Evolutionary conservation across 1,140 invertebrate species (phyloP).

Genomic region (Apis florea): DNA sequence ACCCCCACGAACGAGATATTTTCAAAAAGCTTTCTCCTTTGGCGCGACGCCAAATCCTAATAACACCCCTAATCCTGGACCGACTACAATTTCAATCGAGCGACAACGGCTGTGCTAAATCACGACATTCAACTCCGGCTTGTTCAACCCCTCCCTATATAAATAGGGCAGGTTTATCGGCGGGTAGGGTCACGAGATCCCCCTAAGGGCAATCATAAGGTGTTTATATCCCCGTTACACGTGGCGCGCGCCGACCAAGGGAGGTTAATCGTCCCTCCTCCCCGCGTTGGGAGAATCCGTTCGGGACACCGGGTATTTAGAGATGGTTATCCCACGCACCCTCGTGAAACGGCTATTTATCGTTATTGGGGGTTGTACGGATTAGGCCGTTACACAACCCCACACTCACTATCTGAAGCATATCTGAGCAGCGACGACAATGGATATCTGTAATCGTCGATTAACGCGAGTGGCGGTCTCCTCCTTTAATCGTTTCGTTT

Average conservation of each 20-base stretch:
- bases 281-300: conserved; percentile 1
- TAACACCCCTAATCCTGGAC: no score
- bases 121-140: background rate
- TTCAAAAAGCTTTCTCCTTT: no score
- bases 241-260: conserved; percentile 15
- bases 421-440: conserved; percentile 19
- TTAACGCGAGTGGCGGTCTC: background rate
- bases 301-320: conserved; percentile 38
- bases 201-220: conserved; percentile 64
- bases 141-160: conserved; percentile 20
- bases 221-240: conserved; percentile 61
- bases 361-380: conserved; percentile 22
- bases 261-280: conserved; percentile 47
- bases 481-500: conserved; percentile 1
- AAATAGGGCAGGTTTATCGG: conserved; percentile 59
- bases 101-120: conserved; percentile 5
- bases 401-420: no score
- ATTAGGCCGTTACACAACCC: no score
- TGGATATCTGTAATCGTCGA: conserved; percentile 28
- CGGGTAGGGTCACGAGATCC: conserved; percentile 40
- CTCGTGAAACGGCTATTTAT: conserved; percentile 43
- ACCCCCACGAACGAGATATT: no score
- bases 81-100: background rate
- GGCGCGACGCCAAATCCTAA: no score
- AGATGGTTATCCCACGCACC: conserved; percentile 48